These are phyloP conservation scores for Cerceris ruficornis DNA, from an alignment of 2,888 invertebrate genomes.

Conservation along the genomic window DNA sequence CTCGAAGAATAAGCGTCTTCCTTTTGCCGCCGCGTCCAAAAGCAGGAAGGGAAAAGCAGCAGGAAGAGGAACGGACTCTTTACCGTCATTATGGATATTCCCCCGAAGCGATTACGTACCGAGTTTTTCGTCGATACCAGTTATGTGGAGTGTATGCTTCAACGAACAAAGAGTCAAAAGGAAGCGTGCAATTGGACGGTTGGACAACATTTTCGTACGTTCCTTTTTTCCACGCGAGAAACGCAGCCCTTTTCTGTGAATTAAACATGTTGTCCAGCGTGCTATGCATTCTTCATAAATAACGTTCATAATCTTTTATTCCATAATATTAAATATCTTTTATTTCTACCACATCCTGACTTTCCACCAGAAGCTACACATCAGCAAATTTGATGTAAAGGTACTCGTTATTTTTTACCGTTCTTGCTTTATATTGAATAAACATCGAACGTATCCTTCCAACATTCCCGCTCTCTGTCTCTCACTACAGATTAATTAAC, in stretches of 20 bases:
- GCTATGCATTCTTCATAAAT: not conserved
- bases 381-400: too few species aligned
- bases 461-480: too few species aligned
- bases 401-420: too few species aligned
- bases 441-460: too few species aligned
- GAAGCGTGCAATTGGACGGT: not conserved
- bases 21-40: not conserved
- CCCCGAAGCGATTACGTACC: slow-evolving; percentile 59
- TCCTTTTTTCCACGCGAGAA: not conserved
- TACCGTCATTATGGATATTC: slow-evolving; percentile 61
- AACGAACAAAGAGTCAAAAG: slow-evolving; percentile 14
- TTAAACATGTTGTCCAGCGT: not conserved
- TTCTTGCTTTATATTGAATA: too few species aligned
- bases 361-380: too few species aligned
- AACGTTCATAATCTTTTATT: too few species aligned
- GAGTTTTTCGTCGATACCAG: slow-evolving; percentile 62
- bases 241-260: not conserved
- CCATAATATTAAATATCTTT: too few species aligned
- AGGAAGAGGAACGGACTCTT: slow-evolving; percentile 57
- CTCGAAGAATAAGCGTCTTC: not conserved
- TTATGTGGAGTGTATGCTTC: slow-evolving; percentile 29
- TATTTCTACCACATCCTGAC: too few species aligned
- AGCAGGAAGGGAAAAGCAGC: slow-evolving; percentile 4
- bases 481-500: too few species aligned
- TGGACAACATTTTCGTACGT: slow-evolving; percentile 1